Percentiles rank a stretch among this genome's conserved stretches.
phyloP scores from a whole-genome alignment of 2,113 vertebrate species.

The Acrocephalus kingi region DNA sequence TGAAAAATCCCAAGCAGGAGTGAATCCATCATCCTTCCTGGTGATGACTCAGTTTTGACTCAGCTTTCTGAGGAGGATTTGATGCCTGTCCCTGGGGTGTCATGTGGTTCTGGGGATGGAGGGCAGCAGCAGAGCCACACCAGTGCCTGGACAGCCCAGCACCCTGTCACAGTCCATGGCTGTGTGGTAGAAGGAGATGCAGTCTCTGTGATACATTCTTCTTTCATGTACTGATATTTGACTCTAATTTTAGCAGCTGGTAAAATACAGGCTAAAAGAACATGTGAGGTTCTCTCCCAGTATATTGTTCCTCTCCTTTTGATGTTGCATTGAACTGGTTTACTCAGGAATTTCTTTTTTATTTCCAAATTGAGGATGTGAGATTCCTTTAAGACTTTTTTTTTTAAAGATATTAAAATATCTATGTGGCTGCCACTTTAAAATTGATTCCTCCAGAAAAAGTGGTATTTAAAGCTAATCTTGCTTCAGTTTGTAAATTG shows the following conservation, averaged over 20 bases:
- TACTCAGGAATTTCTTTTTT: background rate
- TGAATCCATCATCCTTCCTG: background rate
- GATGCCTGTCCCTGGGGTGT: accelerated
- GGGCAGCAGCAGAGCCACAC: background rate
- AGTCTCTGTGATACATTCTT: background rate
- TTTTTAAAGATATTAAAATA: background rate
- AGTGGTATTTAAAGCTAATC: conserved; percentile 43
- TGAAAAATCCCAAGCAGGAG: background rate
- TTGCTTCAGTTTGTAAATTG: conserved; percentile 33
- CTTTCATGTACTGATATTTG: background rate
- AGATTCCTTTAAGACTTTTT: background rate
- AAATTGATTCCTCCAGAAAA: conserved; percentile 5
- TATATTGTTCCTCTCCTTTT: background rate
- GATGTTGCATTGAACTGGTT: background rate
- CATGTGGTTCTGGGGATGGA: background rate
- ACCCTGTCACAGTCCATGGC: accelerated
- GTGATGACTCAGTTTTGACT: background rate
- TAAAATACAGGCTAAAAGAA: background rate
- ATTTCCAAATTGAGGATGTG: background rate
- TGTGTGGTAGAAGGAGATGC: background rate
- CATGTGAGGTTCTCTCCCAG: background rate
- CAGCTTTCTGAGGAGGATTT: background rate
- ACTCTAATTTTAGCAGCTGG: background rate
- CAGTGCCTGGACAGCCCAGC: background rate
- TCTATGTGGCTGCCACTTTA: background rate